Percentiles rank a stretch among this genome's conserved stretches.
Evolutionary conservation across 1,140 invertebrate genomes (phyloP).

Genomic region (Proales similis): DNA sequence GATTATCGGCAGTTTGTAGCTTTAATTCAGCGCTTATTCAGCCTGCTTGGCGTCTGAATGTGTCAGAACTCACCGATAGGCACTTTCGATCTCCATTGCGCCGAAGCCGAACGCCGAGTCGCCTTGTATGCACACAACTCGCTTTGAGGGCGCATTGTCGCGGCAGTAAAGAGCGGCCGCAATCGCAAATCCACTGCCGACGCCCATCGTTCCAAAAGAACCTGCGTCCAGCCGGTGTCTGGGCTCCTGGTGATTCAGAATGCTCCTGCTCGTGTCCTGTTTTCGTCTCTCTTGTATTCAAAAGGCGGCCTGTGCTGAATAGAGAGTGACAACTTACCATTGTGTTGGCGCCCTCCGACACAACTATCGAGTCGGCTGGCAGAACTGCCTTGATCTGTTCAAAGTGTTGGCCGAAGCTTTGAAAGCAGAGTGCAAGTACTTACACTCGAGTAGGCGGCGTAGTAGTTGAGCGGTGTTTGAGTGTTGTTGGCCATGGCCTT

Average conservation of each 20-base stretch:
- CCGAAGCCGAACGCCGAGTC: constrained; percentile 96
- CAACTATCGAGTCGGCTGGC: constrained; percentile 71
- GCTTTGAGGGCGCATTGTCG: constrained; percentile 68
- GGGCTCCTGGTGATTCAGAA: constrained; percentile 4
- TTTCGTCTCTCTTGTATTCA: constrained; percentile 21
- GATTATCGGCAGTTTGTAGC: constrained; percentile 82
- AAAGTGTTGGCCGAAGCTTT: constrained; percentile 46
- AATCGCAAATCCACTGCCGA: constrained; percentile 83
- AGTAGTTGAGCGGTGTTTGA: constrained; percentile 79
- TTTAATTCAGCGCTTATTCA: constrained; percentile 45
- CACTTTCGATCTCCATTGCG: constrained; percentile 93
- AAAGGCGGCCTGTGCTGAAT: constrained; percentile 73
- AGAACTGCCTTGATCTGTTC: constrained; percentile 38
- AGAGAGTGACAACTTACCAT: constrained; percentile 91
- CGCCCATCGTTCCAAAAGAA: constrained; percentile 93
- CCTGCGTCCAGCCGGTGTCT: constrained; percentile 54
- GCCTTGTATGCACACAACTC: constrained; percentile 77
- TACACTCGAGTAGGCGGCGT: constrained; percentile 72
- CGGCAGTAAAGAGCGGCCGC: constrained; percentile 81
- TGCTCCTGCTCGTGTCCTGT: constrained; percentile 33
- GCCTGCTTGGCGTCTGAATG: background rate
- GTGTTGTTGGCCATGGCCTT: constrained; percentile 60
- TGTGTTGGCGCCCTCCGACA: constrained; percentile 95
- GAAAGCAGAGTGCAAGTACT: constrained; percentile 52
- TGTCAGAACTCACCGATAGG: constrained; percentile 61